Evolutionary conservation across 2,888 invertebrate genomes (phyloP).

Genomic region (Fragum fragum): DNA sequence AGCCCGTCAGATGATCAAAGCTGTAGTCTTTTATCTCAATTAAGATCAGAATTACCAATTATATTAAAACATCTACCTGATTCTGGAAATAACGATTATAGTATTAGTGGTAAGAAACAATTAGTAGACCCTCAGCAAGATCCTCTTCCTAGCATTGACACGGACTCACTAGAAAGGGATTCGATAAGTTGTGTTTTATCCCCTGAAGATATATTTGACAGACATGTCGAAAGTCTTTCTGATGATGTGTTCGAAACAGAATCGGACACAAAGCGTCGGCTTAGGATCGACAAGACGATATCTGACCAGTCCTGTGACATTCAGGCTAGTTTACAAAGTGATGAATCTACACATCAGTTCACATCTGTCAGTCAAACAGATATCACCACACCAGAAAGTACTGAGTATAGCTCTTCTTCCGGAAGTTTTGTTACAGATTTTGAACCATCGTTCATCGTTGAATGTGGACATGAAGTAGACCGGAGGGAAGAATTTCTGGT

Average conservation of each 20-base stretch:
- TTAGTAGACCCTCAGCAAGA: too few relatives aligned
- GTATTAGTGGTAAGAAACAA: too few relatives aligned
- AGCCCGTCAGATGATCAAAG: not conserved
- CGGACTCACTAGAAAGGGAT: conserved; percentile 12
- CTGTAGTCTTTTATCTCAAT: not conserved
- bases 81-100: not conserved
- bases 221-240: conserved; percentile 49
- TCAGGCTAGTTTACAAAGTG: not conserved
- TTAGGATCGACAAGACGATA: not conserved
- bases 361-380: not conserved
- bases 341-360: not conserved
- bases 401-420: not conserved
- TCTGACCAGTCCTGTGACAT: not conserved
- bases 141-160: not conserved
- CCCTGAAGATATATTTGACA: conserved; percentile 24
- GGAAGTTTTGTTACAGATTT: conserved; percentile 11
- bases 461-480: conserved; percentile 34
- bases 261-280: conserved; percentile 9
- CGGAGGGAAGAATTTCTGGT: conserved; percentile 43
- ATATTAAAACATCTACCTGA: not conserved
- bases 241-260: conserved; percentile 61
- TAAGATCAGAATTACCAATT: not conserved
- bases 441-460: not conserved
- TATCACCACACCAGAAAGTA: not conserved
- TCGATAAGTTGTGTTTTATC: not conserved